Conservation (phyloP, 2,797 vertebrate genomes). For the Prionace glauca region DNA sequence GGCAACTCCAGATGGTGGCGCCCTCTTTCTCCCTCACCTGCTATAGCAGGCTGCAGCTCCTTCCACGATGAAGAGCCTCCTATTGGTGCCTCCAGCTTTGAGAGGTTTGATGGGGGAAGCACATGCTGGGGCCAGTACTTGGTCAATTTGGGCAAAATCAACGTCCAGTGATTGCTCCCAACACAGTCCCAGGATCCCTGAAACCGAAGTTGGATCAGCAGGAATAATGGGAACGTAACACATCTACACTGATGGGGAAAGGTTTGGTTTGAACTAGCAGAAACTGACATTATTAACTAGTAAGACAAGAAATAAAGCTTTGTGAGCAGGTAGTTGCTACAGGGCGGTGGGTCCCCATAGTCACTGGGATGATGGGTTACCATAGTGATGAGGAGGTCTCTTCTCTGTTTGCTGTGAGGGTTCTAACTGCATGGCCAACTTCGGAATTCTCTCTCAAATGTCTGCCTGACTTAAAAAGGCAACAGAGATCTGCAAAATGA, state of each 20-base stretch:
- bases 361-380: too few species aligned
- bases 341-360: too few species aligned
- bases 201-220: neutral
- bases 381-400: neutral
- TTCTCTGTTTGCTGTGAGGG: neutral
- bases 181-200: neutral
- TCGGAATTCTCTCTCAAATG: neutral
- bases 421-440: neutral
- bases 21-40: neutral
- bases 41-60: neutral
- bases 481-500: neutral
- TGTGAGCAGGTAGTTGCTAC: neutral
- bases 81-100: neutral
- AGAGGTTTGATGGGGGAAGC: neutral
- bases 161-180: neutral
- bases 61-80: neutral
- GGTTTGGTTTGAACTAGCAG: neutral
- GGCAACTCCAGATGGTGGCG: too few species aligned
- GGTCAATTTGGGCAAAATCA: neutral
- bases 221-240: neutral
- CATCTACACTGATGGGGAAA: neutral
- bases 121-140: neutral
- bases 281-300: neutral
- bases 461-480: neutral
- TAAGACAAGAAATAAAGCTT: neutral